Percentiles rank a stretch among this genome's conserved stretches.
These are phyloP conservation scores for Siniperca scherzeri DNA, from an alignment of 2,797 vertebrate species.

Conservation along the genomic window DNA sequence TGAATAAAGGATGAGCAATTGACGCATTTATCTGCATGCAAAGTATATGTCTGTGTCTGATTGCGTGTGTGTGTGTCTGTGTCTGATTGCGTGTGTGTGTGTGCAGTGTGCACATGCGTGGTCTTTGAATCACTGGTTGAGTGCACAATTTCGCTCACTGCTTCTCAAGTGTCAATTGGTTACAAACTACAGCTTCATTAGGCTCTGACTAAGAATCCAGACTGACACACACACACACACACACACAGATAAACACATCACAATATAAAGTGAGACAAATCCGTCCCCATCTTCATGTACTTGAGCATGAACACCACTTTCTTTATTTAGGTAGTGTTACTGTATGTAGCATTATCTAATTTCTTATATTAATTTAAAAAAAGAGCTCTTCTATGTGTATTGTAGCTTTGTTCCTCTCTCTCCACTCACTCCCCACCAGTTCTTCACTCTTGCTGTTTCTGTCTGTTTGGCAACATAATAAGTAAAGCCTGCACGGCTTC, in stretches of 20 bases:
- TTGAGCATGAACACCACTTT: not conserved
- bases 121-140: slow-evolving; percentile 34
- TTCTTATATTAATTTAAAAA: slow-evolving; percentile 7
- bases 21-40: slow-evolving; percentile 71
- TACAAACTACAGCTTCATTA: slow-evolving; percentile 58
- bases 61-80: slow-evolving; percentile 19
- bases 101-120: not conserved
- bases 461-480: slow-evolving; percentile 42
- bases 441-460: slow-evolving; percentile 15
- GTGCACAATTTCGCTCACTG: slow-evolving; percentile 40
- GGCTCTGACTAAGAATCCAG: slow-evolving; percentile 51
- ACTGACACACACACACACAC: slow-evolving; percentile 14
- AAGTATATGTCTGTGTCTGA: slow-evolving; percentile 8
- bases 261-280: not conserved
- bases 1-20: slow-evolving; percentile 87
- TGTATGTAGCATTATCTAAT: not conserved
- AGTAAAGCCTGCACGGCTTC: slow-evolving; percentile 56
- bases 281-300: not conserved
- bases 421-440: not conserved
- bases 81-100: not conserved
- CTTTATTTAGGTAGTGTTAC: not conserved
- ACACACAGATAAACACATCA: not conserved
- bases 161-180: slow-evolving; percentile 48
- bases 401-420: not conserved
- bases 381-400: not conserved